Evolutionary conservation across 2,888 invertebrate genomes (phyloP).

Genomic region (Agriopis aurantiaria): DNA sequence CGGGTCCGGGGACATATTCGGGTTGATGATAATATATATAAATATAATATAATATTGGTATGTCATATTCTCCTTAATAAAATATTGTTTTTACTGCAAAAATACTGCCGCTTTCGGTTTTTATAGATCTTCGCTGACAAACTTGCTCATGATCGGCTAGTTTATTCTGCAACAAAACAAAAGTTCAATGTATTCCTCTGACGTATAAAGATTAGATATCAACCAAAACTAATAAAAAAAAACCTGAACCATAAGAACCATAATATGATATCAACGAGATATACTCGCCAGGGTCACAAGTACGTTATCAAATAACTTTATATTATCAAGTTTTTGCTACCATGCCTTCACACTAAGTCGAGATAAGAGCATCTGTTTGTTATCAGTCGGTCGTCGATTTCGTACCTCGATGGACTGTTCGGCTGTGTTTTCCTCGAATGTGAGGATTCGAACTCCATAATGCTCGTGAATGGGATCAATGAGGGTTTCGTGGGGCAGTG

Average conservation of each 20-base stretch:
- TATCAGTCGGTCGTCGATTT: slow-evolving; percentile 82
- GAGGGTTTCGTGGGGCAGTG: slow-evolving; percentile 63
- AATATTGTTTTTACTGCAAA: too few species aligned
- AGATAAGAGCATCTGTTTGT: slow-evolving; percentile 80
- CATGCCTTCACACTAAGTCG: slow-evolving; percentile 66
- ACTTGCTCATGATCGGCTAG: background rate
- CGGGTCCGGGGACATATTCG: too few species aligned
- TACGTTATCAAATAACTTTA: slow-evolving; percentile 72
- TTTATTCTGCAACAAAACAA: background rate
- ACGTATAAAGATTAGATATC: slow-evolving; percentile 16
- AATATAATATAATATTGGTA: too few species aligned
- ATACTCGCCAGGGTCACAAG: slow-evolving; percentile 54
- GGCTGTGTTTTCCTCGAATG: slow-evolving; percentile 51
- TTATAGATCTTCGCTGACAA: background rate
- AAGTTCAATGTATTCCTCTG: slow-evolving; percentile 2
- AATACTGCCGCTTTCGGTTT: too few species aligned
- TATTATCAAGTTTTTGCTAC: slow-evolving; percentile 79
- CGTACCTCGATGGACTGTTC: slow-evolving; percentile 78
- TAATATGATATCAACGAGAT: slow-evolving; percentile 35
- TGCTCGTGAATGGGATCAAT: slow-evolving; percentile 67
- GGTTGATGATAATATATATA: too few species aligned
- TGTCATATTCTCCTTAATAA: too few species aligned
- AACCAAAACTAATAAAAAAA: slow-evolving; percentile 1
- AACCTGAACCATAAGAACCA: slow-evolving; percentile 36
- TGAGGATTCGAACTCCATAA: slow-evolving; percentile 56